Percentiles rank a stretch among this genome's conserved stretches.
These are phyloP conservation scores for Hemichromis elongatus DNA, from an alignment of 2,113 vertebrate species.

Conservation along the genomic window DNA sequence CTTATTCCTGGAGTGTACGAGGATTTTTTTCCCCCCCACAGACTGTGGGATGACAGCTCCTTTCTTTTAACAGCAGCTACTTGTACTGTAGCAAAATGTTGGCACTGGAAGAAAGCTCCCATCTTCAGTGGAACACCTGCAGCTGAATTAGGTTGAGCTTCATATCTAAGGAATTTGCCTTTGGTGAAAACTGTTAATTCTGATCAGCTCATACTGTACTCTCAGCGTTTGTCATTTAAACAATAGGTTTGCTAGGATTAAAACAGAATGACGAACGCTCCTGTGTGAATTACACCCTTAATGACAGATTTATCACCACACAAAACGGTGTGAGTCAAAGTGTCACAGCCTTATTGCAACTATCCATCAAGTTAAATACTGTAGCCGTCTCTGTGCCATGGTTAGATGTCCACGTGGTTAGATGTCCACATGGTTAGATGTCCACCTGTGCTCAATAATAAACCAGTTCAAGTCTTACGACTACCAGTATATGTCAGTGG, in stretches of 20 bases:
- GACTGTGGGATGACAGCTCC: conserved; percentile 33
- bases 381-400: neutral
- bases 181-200: neutral
- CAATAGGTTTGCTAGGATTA: neutral
- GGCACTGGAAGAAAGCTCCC: conserved; percentile 31
- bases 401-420: neutral
- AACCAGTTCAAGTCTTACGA: neutral
- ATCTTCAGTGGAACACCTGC: conserved; percentile 60
- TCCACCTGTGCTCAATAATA: conserved; percentile 16
- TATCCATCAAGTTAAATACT: conserved; percentile 16
- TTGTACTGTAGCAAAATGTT: conserved; percentile 31
- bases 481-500: conserved; percentile 39
- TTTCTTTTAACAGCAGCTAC: conserved; percentile 46
- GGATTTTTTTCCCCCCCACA: neutral
- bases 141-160: conserved; percentile 54
- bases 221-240: neutral
- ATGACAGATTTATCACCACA: conserved; percentile 34
- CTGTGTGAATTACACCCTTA: conserved; percentile 15
- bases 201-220: neutral
- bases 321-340: neutral
- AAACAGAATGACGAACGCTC: neutral
- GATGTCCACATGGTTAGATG: neutral
- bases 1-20: neutral
- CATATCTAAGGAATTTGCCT: conserved; percentile 33
- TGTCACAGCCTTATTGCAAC: conserved; percentile 34